phyloP scores from a whole-genome alignment of 2,797 vertebrate species.

The Zalophus californianus region DNA sequence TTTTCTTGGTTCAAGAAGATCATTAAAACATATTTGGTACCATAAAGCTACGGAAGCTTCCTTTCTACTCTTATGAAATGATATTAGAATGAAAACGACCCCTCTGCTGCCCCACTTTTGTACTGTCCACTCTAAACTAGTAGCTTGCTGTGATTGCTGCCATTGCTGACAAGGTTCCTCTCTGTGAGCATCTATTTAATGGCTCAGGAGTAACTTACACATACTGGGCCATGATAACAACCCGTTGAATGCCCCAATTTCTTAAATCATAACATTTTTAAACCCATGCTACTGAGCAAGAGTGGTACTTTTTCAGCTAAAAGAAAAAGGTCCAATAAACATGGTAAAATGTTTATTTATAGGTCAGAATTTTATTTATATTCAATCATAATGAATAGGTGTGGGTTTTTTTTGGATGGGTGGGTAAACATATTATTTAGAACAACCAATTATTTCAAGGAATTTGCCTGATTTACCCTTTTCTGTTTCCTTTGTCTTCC shows the following conservation, averaged over 20 bases:
- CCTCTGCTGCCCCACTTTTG: slow-evolving; percentile 72
- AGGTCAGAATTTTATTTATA: slow-evolving; percentile 42
- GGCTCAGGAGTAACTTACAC: slow-evolving; percentile 76
- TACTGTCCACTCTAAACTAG: slow-evolving; percentile 69
- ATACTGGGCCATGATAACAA: slow-evolving; percentile 53
- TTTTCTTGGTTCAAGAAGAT: slow-evolving; percentile 42
- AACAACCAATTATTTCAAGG: slow-evolving; percentile 69
- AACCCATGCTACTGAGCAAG: neutral
- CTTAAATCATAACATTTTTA: slow-evolving; percentile 62
- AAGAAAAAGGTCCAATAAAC: neutral
- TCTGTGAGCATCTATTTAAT: slow-evolving; percentile 77
- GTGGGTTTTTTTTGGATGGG: neutral
- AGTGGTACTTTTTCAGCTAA: neutral
- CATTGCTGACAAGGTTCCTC: slow-evolving; percentile 73
- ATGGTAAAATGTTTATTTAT: slow-evolving; percentile 22
- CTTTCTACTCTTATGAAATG: slow-evolving; percentile 79
- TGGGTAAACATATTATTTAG: slow-evolving; percentile 58
- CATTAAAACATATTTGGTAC: slow-evolving; percentile 75
- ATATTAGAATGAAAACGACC: slow-evolving; percentile 79
- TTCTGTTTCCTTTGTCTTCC: slow-evolving; percentile 48
- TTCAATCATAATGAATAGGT: neutral
- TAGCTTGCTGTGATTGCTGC: slow-evolving; percentile 74
- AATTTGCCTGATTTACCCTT: slow-evolving; percentile 56
- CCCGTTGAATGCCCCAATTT: neutral
- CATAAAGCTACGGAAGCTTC: slow-evolving; percentile 52